A percentile compares a stretch with the other conserved stretches of the same genome.
phyloP scores from a whole-genome alignment of 1,140 invertebrate genomes.

The Micrasema longulum region DNA sequence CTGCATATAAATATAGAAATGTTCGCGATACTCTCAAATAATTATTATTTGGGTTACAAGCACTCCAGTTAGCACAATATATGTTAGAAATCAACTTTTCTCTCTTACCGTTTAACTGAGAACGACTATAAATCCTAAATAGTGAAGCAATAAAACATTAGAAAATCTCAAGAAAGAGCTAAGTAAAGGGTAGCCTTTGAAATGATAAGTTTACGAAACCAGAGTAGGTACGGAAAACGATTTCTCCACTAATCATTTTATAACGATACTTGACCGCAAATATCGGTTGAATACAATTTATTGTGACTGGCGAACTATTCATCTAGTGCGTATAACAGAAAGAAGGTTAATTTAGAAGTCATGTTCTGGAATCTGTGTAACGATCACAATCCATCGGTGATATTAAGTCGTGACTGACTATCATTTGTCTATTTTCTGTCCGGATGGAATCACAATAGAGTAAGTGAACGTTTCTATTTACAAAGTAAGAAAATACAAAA shows the following conservation, averaged over 20 bases:
- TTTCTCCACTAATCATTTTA: conserved; percentile 17
- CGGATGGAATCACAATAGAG: conserved; percentile 16
- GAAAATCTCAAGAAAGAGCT: no score
- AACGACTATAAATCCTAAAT: no score
- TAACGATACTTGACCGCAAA: conserved; percentile 17
- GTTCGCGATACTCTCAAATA: no score
- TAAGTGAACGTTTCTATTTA: conserved; percentile 22
- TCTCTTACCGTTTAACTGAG: no score
- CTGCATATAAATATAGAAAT: no score
- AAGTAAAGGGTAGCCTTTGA: no score
- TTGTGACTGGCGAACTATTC: neutral
- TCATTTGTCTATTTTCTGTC: conserved; percentile 26
- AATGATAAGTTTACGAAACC: conserved; percentile 15
- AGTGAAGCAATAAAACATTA: no score
- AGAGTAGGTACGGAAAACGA: no score
- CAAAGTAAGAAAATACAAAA: no score
- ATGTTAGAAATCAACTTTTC: no score
- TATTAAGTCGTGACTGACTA: conserved; percentile 40
- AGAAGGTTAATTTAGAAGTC: neutral
- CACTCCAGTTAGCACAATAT: no score
- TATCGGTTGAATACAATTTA: neutral
- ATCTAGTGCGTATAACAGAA: conserved; percentile 12
- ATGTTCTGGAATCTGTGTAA: conserved; percentile 2
- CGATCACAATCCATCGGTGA: conserved; percentile 22
- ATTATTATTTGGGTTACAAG: no score